phyloP scores from a whole-genome alignment of 1,140 invertebrate genomes.

The Polyergus mexicanus region DNA sequence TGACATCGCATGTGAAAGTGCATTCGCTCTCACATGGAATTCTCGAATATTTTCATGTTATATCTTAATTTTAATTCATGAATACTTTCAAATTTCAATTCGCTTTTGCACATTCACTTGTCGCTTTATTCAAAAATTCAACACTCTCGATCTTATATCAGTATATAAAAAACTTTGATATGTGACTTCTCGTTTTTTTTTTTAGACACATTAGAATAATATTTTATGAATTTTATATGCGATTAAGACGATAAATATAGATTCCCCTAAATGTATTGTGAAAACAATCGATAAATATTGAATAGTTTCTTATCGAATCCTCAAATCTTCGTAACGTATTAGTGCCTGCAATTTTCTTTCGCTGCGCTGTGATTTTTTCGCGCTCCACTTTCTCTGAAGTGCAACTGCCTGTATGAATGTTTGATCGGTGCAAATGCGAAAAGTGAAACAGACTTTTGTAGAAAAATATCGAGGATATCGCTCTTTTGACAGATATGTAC shows the following conservation, averaged over 20 bases:
- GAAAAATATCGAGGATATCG: constrained; percentile 12
- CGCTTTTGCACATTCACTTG: neutral
- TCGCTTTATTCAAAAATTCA: neutral
- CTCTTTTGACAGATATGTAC: neutral
- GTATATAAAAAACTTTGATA: neutral
- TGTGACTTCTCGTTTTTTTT: neutral
- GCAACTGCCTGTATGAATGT: constrained; percentile 31
- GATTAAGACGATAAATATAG: neutral
- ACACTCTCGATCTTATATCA: neutral
- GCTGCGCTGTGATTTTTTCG: neutral
- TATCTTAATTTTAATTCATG: too few relatives aligned
- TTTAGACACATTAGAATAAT: neutral
- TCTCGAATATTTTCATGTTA: constrained; percentile 7
- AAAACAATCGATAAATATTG: neutral
- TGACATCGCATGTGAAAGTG: constrained; percentile 29
- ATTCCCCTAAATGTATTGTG: neutral
- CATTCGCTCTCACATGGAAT: constrained; percentile 8
- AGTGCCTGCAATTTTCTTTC: constrained; percentile 13
- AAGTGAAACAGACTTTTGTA: constrained; percentile 18
- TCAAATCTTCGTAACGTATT: neutral
- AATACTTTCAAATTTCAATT: neutral
- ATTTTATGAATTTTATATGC: neutral
- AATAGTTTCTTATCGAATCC: neutral
- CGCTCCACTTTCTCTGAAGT: constrained; percentile 27
- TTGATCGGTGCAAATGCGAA: constrained; percentile 23